phyloP scores from a whole-genome alignment of 2,113 vertebrate species.

The Candoia aspera region DNA sequence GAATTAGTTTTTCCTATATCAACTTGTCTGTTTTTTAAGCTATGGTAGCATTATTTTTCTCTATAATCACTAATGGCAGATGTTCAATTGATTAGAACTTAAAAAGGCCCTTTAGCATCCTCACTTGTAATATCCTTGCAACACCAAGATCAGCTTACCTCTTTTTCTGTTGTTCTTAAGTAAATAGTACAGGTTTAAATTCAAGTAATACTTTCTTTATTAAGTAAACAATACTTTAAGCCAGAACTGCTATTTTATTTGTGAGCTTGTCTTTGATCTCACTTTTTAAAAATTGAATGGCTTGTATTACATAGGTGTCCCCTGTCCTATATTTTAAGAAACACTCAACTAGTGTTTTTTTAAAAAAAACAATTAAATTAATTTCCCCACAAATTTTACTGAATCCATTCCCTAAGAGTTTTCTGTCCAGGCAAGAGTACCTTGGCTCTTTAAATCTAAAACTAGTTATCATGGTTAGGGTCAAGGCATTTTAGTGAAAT shows the following conservation, averaged over 20 bases:
- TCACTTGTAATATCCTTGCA: background rate
- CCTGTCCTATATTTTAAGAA: background rate
- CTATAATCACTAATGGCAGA: background rate
- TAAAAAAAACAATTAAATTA: background rate
- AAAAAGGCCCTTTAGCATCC: background rate
- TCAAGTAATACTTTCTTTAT: background rate
- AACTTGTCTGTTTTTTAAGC: background rate
- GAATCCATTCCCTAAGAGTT: background rate
- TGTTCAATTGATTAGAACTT: background rate
- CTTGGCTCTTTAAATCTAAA: background rate
- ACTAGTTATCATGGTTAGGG: background rate
- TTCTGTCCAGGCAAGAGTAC: background rate
- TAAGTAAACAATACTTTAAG: background rate
- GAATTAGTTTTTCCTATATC: background rate
- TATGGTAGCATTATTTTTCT: background rate
- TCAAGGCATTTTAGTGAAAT: background rate
- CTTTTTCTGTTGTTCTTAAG: background rate
- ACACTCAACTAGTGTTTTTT: background rate
- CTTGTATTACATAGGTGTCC: background rate
- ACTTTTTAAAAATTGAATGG: background rate
- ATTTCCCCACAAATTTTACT: background rate
- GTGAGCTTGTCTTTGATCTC: background rate
- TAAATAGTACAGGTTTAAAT: background rate
- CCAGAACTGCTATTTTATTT: background rate
- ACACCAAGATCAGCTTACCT: background rate